These are phyloP conservation scores for Actinopyga echinites DNA, from an alignment of 53 echinoderm and acorn worm genomes.

Conservation along the genomic window DNA sequence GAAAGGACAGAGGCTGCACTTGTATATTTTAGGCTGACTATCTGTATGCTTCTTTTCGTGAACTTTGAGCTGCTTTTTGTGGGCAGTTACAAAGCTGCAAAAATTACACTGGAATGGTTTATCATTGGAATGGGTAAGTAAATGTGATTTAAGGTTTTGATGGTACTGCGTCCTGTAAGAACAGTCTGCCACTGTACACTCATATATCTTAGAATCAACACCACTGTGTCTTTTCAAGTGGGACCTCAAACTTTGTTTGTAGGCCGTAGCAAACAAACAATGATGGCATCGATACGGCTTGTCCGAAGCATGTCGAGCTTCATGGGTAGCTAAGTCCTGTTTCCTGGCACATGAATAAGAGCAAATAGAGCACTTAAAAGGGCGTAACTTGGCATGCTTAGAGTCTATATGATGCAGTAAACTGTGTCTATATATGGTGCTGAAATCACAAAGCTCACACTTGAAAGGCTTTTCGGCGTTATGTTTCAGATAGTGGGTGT, in stretches of 20 bases:
- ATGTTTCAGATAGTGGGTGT: conserved; percentile 81
- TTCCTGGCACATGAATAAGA: conserved; percentile 73
- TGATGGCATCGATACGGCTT: conserved; percentile 72
- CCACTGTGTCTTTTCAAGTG: conserved; percentile 86
- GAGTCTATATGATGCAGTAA: conserved; percentile 84
- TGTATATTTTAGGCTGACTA: conserved; percentile 12
- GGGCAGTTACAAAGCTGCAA: conserved; percentile 62
- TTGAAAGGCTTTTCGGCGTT: conserved; percentile 69
- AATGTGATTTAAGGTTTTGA: conserved; percentile 74
- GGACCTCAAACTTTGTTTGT: conserved; percentile 65
- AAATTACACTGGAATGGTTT: conserved; percentile 62
- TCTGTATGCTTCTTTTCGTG: conserved; percentile 64
- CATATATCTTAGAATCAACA: conserved; percentile 32
- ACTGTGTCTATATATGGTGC: conserved; percentile 91
- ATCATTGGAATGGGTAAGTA: conserved; percentile 57
- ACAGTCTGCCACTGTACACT: conserved; percentile 43
- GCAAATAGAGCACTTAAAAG: conserved; percentile 75
- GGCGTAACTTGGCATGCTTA: conserved; percentile 86
- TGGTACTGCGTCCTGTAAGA: conserved; percentile 75
- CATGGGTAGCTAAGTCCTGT: conserved; percentile 83
- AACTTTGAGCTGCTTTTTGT: conserved; percentile 48
- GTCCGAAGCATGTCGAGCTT: conserved; percentile 63
- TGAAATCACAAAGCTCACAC: conserved; percentile 82
- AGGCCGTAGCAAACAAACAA: conserved; percentile 72
- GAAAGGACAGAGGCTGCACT: conserved; percentile 69